Base-by-base conservation (phyloP, 1,140 invertebrate species). In the Hestina assimilis region DNA sequence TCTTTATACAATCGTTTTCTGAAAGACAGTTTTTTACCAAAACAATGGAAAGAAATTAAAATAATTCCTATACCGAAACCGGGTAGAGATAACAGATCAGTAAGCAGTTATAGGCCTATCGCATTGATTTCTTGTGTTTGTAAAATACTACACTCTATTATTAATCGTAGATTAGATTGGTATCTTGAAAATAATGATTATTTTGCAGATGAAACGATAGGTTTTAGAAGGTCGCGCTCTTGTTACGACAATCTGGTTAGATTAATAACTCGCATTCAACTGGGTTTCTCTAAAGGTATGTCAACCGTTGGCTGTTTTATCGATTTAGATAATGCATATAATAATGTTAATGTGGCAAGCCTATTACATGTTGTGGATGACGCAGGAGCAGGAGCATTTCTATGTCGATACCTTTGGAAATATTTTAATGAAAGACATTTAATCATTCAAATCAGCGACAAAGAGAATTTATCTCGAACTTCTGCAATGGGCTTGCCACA, bases 1-100 rank as follows among this genome's bases (percentile, higher is more conserved):
- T n/a, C n/a, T n/a, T n/a, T n/a, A n/a, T n/a, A n/a, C n/a, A n/a
- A n/a, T n/a, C n/a, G n/a, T n/a, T n/a, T n/a, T n/a, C n/a, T n/a
- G n/a, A n/a, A n/a, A n/a, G n/a, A n/a, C n/a, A n/a, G n/a, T n/a
- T n/a, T n/a, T n/a, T n/a, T n/a, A n/a, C n/a, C n/a, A n/a, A n/a
- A n/a, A n/a, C n/a, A 68, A 31, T 86, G 77, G 77, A 73, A 79
- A 65, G 28, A 58, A n/a, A 68, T 77, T 1, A 48, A 66, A 54
- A 68, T 87, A 8, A 63, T 83, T 6, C 63, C 79, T 9, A 68
- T 81, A 1, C 70, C 66, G 3, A 82, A 79, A 53, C 56, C 65
- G 20, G 53, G 63, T 9, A 60, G 62, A 41, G 31, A 57, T 33
- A 26, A 15, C 3, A 9, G 7, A 4, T 5, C 14, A 15, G 17